A percentile compares a stretch with the other conserved stretches of the same genome.
Conservation (phyloP, 2,888 invertebrate genomes). For the Glyphotaelius pellucidus region DNA sequence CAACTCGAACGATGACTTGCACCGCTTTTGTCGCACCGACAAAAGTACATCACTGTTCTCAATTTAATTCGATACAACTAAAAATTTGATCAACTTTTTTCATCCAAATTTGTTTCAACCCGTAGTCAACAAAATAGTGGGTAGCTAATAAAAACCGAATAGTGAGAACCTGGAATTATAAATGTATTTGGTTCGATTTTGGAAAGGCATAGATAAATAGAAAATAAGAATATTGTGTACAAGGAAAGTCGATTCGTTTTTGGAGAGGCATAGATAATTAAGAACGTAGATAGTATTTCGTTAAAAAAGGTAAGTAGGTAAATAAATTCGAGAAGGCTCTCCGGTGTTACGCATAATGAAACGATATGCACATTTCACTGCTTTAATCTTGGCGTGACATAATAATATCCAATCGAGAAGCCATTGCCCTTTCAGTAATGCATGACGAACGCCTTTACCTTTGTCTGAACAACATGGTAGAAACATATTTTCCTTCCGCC, state of each 20-base stretch:
- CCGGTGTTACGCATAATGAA: background rate
- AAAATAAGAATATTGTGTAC: background rate
- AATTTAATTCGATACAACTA: background rate
- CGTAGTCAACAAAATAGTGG: background rate
- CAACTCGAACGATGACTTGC: background rate
- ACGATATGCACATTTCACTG: background rate
- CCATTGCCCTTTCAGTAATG: slow-evolving; percentile 16
- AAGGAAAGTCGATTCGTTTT: background rate
- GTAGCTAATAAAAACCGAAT: background rate
- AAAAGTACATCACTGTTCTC: background rate
- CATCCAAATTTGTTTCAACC: background rate
- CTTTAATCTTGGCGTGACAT: background rate
- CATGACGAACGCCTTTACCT: slow-evolving; percentile 10
- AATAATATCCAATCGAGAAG: background rate
- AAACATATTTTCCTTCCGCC: background rate
- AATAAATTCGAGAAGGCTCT: background rate
- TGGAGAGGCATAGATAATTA: background rate
- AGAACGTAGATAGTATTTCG: background rate
- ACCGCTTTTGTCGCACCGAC: background rate
- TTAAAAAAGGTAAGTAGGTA: background rate
- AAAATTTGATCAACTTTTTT: background rate
- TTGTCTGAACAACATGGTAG: background rate
- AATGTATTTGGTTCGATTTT: background rate
- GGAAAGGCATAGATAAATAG: background rate
- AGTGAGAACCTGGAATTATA: background rate